Evolutionary conservation across 2,113 vertebrate species (phyloP).

Genomic region (Heterocephalus glaber): DNA sequence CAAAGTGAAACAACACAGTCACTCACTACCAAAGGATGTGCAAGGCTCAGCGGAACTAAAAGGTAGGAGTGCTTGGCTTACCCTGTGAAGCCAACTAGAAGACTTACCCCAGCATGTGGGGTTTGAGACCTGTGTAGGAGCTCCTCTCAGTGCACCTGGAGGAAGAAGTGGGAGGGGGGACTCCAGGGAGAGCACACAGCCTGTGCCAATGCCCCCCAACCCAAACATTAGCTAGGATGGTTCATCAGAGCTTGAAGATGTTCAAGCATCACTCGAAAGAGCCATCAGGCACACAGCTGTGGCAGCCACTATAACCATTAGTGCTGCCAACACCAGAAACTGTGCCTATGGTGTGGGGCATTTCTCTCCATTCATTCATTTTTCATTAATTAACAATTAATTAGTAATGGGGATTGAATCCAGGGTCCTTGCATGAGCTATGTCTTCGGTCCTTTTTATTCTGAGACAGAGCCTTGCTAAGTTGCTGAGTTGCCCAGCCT

Average conservation of each 20-base stretch:
- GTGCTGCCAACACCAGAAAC: no score
- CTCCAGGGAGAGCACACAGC: no score
- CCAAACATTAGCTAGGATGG: fast-evolving
- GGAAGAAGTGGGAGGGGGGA: not conserved
- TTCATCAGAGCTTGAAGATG: not conserved
- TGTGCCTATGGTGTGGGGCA: fast-evolving
- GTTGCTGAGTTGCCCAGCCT: not conserved
- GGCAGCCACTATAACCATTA: fast-evolving
- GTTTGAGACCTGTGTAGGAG: not conserved
- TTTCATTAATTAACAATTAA: not conserved
- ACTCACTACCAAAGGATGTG: not conserved
- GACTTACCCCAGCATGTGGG: not conserved
- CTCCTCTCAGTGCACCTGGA: not conserved
- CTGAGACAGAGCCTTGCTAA: not conserved
- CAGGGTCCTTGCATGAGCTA: not conserved
- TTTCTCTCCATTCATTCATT: not conserved
- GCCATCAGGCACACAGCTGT: fast-evolving
- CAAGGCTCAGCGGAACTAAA: not conserved
- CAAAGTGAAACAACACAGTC: fast-evolving
- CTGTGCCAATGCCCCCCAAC: not conserved
- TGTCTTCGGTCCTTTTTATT: not conserved
- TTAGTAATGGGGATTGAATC: not conserved
- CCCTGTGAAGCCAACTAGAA: not conserved
- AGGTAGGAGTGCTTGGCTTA: not conserved
- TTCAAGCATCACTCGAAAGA: fast-evolving